Percentiles rank a stretch among this genome's conserved stretches.
These are phyloP conservation scores for Proisotoma minuta DNA, from an alignment of 2,888 invertebrate species.

Conservation along the genomic window DNA sequence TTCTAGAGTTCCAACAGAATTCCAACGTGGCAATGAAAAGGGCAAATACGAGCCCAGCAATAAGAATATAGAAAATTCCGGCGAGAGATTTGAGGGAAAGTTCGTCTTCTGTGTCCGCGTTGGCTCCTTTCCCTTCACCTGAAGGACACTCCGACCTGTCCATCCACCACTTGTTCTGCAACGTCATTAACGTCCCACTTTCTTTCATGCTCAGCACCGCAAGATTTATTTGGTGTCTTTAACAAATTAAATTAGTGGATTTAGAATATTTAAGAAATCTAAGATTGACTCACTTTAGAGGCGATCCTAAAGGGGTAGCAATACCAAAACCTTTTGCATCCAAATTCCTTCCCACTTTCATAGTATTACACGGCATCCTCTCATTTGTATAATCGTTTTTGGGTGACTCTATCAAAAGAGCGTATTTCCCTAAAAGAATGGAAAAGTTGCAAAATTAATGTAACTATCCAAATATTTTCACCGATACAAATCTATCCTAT, in stretches of 20 bases:
- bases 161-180: conserved; percentile 96
- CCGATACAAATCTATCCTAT: too few species aligned
- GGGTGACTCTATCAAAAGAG: conserved; percentile 65
- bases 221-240: conserved; percentile 89
- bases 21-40: conserved; percentile 82
- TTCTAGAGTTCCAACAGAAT: conserved; percentile 87
- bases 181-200: conserved; percentile 81
- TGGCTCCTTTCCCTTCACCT: conserved; percentile 22
- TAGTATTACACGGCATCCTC: conserved; percentile 87
- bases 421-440: conserved; percentile 53
- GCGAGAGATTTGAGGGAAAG: conserved; percentile 94
- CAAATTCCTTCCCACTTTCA: conserved; percentile 60
- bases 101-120: conserved; percentile 60
- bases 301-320: conserved; percentile 87
- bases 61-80: conserved; percentile 98
- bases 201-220: conserved; percentile 86
- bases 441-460: too few species aligned
- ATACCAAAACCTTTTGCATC: conserved; percentile 66
- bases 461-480: too few species aligned
- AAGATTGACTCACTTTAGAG: conserved; percentile 70
- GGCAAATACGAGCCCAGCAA: conserved; percentile 85
- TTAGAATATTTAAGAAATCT: too few species aligned
- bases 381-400: conserved; percentile 79
- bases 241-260: too few species aligned
- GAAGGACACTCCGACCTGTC: conserved; percentile 60